A percentile compares a stretch with the other conserved stretches of the same genome.
Evolutionary conservation across 1,140 invertebrate species (phyloP).

Genomic region (Cydia pomonella): DNA sequence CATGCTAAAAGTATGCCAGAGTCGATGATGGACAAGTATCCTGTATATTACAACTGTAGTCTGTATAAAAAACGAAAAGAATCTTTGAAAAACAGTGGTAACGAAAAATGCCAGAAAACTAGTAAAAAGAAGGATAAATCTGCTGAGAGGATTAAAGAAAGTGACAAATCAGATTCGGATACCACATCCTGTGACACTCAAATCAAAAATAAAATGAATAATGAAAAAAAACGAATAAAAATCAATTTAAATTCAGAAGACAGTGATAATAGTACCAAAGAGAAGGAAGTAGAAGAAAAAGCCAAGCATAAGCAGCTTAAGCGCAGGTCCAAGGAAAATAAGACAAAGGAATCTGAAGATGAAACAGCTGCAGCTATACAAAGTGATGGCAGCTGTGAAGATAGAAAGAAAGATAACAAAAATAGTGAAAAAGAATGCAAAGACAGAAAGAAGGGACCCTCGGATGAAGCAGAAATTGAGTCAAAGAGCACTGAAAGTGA

Average conservation of each 20-base stretch:
- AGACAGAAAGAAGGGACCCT: neutral
- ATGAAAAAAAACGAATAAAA: neutral
- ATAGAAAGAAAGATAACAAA: neutral
- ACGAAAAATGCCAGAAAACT: neutral
- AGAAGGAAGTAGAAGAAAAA: neutral
- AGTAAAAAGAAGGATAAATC: conserved; percentile 13
- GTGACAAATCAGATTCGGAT: conserved; percentile 8
- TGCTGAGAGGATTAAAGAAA: neutral
- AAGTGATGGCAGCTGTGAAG: neutral
- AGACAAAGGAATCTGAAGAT: neutral
- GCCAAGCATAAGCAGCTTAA: neutral
- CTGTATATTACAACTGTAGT: conserved; percentile 64
- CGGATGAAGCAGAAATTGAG: neutral
- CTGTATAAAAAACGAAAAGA: conserved; percentile 49
- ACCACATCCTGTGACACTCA: neutral
- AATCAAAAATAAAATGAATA: neutral
- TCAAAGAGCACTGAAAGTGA: neutral
- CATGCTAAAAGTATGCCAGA: conserved; percentile 50
- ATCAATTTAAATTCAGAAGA: neutral
- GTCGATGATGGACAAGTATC: conserved; percentile 58
- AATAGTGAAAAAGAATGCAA: neutral
- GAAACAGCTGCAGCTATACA: neutral
- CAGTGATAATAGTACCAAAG: neutral
- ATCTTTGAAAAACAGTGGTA: conserved; percentile 18
- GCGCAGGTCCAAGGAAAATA: neutral